A percentile compares a stretch with the other conserved stretches of the same genome.
Conservation (phyloP, 2,888 invertebrate genomes). For the Alitta virens region DNA sequence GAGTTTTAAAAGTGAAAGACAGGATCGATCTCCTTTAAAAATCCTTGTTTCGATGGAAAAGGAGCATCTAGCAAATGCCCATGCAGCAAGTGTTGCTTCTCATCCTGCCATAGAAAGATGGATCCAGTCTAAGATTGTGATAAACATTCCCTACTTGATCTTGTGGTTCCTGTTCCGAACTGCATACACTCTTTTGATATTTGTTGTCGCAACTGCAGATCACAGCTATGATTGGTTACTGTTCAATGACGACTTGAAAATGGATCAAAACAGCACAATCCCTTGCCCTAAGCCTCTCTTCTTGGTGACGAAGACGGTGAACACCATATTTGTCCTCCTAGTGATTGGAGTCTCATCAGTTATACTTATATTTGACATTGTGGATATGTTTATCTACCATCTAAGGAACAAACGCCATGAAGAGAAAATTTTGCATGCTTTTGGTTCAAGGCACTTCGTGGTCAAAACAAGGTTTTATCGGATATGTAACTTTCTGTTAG, state of each 20-base stretch:
- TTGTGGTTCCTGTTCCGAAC: constrained; percentile 14
- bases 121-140: constrained; percentile 7
- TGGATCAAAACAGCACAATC: too few species aligned
- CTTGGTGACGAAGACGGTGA: neutral
- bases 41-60: constrained; percentile 13
- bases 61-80: constrained; percentile 4
- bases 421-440: constrained; percentile 3
- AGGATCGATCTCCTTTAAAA: constrained; percentile 7
- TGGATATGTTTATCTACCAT: neutral
- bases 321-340: neutral
- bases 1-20: constrained; percentile 6
- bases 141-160: constrained; percentile 9
- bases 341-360: constrained; percentile 6
- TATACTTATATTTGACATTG: constrained; percentile 8
- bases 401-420: neutral
- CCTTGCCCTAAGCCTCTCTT: constrained; percentile 2
- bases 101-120: constrained; percentile 14
- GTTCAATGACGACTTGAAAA: too few species aligned
- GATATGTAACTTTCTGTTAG: constrained; percentile 17
- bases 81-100: neutral
- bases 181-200: constrained; percentile 11
- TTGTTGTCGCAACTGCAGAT: constrained; percentile 7
- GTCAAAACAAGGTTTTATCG: constrained; percentile 15
- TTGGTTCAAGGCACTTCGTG: constrained; percentile 12
- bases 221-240: neutral